Evolutionary conservation across 2,888 invertebrate genomes (phyloP).

Genomic region (Elmis aenea): DNA sequence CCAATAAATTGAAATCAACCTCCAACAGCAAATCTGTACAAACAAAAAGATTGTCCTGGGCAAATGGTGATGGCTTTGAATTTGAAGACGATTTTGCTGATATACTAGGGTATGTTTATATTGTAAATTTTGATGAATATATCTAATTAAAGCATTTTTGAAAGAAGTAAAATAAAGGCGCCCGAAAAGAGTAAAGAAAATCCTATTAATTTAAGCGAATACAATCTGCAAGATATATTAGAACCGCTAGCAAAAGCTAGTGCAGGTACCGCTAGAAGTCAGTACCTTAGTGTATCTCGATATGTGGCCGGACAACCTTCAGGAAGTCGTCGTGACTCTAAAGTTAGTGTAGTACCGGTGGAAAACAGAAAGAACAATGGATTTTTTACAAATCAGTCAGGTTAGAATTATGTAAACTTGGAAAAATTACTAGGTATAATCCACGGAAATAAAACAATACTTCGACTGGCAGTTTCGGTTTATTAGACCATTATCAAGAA

Average conservation of each 20-base stretch:
- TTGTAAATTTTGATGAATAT: slow-evolving; percentile 2
- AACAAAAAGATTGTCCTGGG: slow-evolving; percentile 31
- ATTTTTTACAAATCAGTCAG: slow-evolving; percentile 20
- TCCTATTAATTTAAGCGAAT: slow-evolving; percentile 46
- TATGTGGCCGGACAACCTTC: slow-evolving; percentile 64
- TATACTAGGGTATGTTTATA: slow-evolving; percentile 62
- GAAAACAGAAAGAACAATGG: slow-evolving; percentile 30
- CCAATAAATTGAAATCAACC: slow-evolving; percentile 40
- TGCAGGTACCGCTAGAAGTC: slow-evolving; percentile 59
- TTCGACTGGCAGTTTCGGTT: no score
- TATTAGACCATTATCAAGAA: no score
- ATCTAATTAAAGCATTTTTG: slow-evolving; percentile 11
- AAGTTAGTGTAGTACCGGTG: slow-evolving; percentile 30
- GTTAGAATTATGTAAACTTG: slow-evolving; percentile 3
- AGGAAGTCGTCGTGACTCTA: slow-evolving; percentile 34
- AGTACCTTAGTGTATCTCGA: slow-evolving; percentile 71
- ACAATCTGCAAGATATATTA: slow-evolving; percentile 46
- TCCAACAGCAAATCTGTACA: slow-evolving; percentile 29
- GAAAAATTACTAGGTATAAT: no score
- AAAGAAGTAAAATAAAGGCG: slow-evolving; percentile 39
- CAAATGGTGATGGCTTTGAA: slow-evolving; percentile 36
- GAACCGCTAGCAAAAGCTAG: slow-evolving; percentile 43
- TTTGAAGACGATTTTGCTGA: slow-evolving; percentile 61
- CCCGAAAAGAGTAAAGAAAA: slow-evolving; percentile 43
- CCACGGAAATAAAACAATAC: no score